Evolutionary conservation across 2,113 vertebrate genomes (phyloP), one percentile per base, ranked within the genome.

Genomic region (Syngnathoides biaculeatus): DNA sequence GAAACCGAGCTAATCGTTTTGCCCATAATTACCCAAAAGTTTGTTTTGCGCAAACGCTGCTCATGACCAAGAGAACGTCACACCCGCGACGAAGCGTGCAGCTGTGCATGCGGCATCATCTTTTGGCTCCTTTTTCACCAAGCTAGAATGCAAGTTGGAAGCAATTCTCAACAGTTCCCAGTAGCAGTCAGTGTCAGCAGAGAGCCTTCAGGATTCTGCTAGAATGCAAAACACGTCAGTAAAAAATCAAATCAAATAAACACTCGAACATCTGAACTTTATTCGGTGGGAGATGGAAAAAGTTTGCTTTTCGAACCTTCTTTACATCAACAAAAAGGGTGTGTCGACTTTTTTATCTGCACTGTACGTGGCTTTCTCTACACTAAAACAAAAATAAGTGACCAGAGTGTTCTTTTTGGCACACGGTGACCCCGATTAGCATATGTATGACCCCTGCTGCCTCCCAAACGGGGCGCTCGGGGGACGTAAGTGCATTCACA

Each of bases 391-490:
- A 73, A 79, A 79, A 73, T 55, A 69, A 62, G 58, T 40, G 30
- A 73, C 70, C 55, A 30, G 62, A 53, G 72, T 55, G 63, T 75
- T 66, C 58, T 78, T 73, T 57, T 65, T 35, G 71, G 70, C 22
- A 0, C 55, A 72, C 20, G 68, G 75, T 72, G 80, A 68, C 59
- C 74, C 72, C 27, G 63, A 89, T 92, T 92, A 88, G 87, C 89
- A 89, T 92, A 89, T 88, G 84, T 80, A 90, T 89, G 79, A 86
- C 79, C 77, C 77, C 62, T 64, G 75, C 84, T 75, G 77, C 67
- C 82, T 90, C 76, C 48, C 79, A 88, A 74, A 79, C 58, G 75
- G 77, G 74, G 71, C 79, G 73, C 65, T 69, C 82, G 77, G 84
- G 84, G 68, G 65, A 87, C 83, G 86, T 47, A 73, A 81, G 84